Conservation (phyloP, 2,888 invertebrate genomes). For the Merodon equestris region DNA sequence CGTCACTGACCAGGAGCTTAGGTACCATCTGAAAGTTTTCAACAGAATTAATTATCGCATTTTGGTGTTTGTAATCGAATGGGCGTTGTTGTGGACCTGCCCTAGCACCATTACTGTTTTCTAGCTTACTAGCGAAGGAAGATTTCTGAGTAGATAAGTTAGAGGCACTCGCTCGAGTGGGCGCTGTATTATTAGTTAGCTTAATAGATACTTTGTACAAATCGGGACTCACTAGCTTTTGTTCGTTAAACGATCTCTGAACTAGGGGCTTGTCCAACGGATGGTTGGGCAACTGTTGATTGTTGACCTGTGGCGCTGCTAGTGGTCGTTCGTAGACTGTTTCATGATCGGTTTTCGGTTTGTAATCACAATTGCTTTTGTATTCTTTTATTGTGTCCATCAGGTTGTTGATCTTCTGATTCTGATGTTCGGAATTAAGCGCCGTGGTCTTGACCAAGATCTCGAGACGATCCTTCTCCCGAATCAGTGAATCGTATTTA, state of each 20-base stretch:
- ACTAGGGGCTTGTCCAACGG: conserved; percentile 72
- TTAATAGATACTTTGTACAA: conserved; percentile 77
- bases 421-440: conserved; percentile 55
- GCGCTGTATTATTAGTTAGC: conserved; percentile 73
- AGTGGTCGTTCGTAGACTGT: conserved; percentile 31
- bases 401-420: conserved; percentile 58
- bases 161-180: conserved; percentile 54
- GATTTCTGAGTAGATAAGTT: conserved; percentile 45
- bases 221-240: conserved; percentile 78
- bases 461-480: conserved; percentile 75
- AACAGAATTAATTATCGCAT: conserved; percentile 78
- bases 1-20: conserved; percentile 72
- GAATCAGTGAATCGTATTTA: conserved; percentile 73
- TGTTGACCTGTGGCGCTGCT: conserved; percentile 21
- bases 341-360: conserved; percentile 50
- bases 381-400: conserved; percentile 65
- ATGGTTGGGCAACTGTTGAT: conserved; percentile 43
- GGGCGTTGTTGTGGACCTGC: conserved; percentile 37
- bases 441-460: conserved; percentile 73
- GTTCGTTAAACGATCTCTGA: conserved; percentile 76
- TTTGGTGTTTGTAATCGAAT: conserved; percentile 52
- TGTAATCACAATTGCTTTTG: conserved; percentile 68
- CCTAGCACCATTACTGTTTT: conserved; percentile 42
- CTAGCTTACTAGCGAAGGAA: conserved; percentile 31
- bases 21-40: conserved; percentile 79